Evolutionary conservation across 2,113 vertebrate genomes (phyloP), one percentile per base, ranked within the genome.

Genomic region (Pampusana beccarii): DNA sequence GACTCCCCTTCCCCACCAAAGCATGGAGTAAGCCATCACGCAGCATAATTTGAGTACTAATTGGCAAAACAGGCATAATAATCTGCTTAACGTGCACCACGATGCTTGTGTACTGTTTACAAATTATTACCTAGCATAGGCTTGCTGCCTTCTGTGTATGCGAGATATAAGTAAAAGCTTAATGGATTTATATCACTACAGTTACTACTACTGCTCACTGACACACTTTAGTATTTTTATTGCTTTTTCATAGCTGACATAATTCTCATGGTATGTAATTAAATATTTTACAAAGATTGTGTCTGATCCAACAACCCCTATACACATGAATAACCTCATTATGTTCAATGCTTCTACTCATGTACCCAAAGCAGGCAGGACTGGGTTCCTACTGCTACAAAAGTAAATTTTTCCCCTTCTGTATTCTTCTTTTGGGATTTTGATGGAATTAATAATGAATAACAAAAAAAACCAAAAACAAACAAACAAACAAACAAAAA

Each of bases 251-350:
- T 92, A 96, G 92, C 62, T 93, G 91, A 92, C 86, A 86, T 65
- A 58, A 85, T 94, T 88, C 84, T 93, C 94, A 94, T 92, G 80
- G 86, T 67, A 88, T 70, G 66, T 78, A 96, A 86, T 97, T 96
- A 96, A 94, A 87, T 89, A 96, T 95, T 96, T 91, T 86, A 95
- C 93, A 88, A 96, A 94, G 86, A 88, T 66, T 72, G 78, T 84
- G 84, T 79, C 79, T 95, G 92, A 95, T 97, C 90, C 2, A 2
- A 82, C 88, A 94, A 91, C 83, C 75, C 65, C 86, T 88, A 72
- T 81, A 88, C 74, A 92, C 75, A 66, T 84, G 88, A 95, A 89
- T 85, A 86, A 85, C 83, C 86, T 75, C 86, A 88, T 86, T 91
- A 67, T 79, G 58, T 65, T 23, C 82, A 88, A 56, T 92, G 57